Conservation (phyloP, 2,797 vertebrate species). For the Decapterus maruadsi region DNA sequence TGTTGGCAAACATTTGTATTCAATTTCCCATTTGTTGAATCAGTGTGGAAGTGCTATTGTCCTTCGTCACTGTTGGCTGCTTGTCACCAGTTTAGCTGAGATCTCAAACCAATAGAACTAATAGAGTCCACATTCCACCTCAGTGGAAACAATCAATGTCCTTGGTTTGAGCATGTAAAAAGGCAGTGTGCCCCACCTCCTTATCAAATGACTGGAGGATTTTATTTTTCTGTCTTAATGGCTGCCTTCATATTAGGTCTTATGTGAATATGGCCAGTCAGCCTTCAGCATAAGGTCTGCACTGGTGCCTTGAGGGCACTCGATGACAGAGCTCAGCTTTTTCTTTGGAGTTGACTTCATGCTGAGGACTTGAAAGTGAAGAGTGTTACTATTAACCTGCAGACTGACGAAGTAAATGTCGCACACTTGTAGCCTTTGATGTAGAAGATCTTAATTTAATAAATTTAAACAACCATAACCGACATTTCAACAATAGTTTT, state of each 20-base stretch:
- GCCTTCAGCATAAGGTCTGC: conserved; percentile 16
- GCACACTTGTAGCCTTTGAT: too few species aligned
- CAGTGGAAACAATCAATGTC: conserved; percentile 6
- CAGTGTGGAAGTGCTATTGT: not conserved
- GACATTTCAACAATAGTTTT: too few species aligned
- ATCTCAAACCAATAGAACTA: not conserved
- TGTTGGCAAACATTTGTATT: not conserved
- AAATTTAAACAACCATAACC: too few species aligned
- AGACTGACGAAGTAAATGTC: too few species aligned
- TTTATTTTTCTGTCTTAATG: not conserved
- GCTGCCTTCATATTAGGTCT: not conserved
- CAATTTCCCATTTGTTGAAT: not conserved
- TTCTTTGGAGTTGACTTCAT: not conserved
- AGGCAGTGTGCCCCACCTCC: not conserved
- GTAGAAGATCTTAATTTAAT: too few species aligned
- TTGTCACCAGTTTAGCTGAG: not conserved
- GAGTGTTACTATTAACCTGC: not conserved
- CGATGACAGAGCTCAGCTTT: not conserved
- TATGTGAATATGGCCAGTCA: not conserved
- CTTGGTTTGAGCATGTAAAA: not conserved
- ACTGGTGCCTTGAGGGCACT: not conserved
- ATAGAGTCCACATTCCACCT: not conserved
- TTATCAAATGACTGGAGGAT: conserved; percentile 1
- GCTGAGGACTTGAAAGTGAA: not conserved
- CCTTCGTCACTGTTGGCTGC: not conserved